Conservation (phyloP, 2,797 vertebrate species). For the Apogon talboti region DNA sequence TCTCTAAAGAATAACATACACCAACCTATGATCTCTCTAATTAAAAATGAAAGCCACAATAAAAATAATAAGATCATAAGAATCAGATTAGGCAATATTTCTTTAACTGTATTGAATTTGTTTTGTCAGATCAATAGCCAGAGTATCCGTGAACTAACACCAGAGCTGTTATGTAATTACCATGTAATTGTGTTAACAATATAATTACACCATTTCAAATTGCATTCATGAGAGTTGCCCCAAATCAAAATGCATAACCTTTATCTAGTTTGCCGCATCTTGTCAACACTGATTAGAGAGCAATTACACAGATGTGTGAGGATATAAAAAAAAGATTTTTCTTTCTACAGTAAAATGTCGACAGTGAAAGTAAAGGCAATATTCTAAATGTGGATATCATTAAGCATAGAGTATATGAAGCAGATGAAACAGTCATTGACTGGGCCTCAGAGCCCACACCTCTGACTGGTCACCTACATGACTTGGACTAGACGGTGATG, state of each 20-base stretch:
- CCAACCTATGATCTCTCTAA: not conserved
- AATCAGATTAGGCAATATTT: not conserved
- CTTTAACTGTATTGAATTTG: constrained; percentile 8
- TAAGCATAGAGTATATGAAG: constrained; percentile 29
- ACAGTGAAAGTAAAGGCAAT: constrained; percentile 45
- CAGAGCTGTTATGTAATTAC: constrained; percentile 50
- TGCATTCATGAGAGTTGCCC: constrained; percentile 48
- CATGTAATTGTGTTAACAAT: constrained; percentile 56
- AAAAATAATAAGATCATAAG: not conserved
- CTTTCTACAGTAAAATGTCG: constrained; percentile 34
- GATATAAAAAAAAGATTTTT: constrained; percentile 44
- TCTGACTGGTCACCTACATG: constrained; percentile 40
- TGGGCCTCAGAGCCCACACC: constrained; percentile 30
- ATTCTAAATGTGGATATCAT: constrained; percentile 44
- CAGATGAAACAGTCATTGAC: constrained; percentile 37
- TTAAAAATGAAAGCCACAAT: constrained; percentile 12
- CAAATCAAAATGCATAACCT: constrained; percentile 49
- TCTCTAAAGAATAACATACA: constrained; percentile 5
- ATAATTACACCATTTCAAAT: constrained; percentile 65
- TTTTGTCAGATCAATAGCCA: constrained; percentile 10
- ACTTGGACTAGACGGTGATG: constrained; percentile 19
- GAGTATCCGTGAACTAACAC: constrained; percentile 2
- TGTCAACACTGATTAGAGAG: constrained; percentile 62
- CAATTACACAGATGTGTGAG: constrained; percentile 62
- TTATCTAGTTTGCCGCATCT: constrained; percentile 62